Conservation (phyloP, 2,797 vertebrate genomes). For the Gymnodraco acuticeps region DNA sequence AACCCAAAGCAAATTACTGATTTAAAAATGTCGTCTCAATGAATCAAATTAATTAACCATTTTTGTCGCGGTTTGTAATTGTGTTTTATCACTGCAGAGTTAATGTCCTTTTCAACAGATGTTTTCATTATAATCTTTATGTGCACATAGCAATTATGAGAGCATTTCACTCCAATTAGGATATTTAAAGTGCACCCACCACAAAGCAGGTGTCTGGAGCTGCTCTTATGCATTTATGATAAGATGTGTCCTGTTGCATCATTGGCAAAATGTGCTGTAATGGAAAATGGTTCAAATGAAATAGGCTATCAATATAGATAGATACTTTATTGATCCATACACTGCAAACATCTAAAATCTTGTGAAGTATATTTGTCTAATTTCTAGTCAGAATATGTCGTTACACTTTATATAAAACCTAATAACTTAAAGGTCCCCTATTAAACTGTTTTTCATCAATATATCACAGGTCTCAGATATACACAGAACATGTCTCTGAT, state of each 20-base stretch:
- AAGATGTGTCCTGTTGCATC: background rate
- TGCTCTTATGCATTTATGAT: background rate
- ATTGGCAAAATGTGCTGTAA: background rate
- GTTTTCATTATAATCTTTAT: constrained; percentile 10
- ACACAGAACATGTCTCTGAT: no score
- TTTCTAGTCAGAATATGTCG: no score
- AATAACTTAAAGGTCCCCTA: no score
- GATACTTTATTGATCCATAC: no score
- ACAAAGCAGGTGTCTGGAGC: constrained; percentile 23
- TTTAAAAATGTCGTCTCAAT: background rate
- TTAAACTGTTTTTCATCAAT: no score
- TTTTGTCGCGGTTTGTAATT: constrained; percentile 3
- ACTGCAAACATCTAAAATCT: no score
- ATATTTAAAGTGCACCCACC: background rate
- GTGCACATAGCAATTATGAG: background rate
- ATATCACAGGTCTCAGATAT: no score
- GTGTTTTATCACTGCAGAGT: background rate
- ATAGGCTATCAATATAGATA: no score
- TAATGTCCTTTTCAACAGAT: constrained; percentile 1
- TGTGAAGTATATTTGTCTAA: no score
- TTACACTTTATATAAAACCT: no score
- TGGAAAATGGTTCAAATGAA: background rate
- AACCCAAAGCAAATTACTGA: background rate
- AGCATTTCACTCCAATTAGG: constrained; percentile 10
- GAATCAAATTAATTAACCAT: background rate